Percentiles rank a stretch among this genome's conserved stretches.
Conservation (phyloP, 2,797 vertebrate species). For the Alectoris magna region DNA sequence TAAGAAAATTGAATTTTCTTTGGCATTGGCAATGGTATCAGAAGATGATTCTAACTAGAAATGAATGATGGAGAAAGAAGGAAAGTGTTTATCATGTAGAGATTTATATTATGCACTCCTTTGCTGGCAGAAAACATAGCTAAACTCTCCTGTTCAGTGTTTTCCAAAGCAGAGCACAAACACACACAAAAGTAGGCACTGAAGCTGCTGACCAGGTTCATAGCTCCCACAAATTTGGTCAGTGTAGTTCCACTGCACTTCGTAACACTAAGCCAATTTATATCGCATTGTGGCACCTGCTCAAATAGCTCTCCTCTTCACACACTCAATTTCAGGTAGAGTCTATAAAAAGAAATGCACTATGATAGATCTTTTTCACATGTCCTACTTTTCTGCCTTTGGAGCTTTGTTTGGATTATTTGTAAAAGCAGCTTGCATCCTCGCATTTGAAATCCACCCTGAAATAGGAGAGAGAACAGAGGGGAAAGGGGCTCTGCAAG, state of each 20-base stretch:
- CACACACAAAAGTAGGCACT: neutral
- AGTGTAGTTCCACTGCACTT: neutral
- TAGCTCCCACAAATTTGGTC: neutral
- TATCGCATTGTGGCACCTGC: neutral
- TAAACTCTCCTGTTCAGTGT: neutral
- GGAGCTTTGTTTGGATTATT: neutral
- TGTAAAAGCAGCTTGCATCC: neutral
- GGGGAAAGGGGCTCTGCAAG: neutral
- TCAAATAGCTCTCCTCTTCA: neutral
- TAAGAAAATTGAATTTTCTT: neutral
- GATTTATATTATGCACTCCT: neutral
- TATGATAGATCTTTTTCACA: neutral
- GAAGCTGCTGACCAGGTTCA: neutral
- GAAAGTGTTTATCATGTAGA: neutral
- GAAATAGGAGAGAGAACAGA: neutral
- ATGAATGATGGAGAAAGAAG: neutral
- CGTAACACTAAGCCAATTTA: neutral
- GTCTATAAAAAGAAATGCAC: neutral
- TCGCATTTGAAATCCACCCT: neutral
- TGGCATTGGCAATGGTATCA: neutral
- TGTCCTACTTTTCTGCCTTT: neutral
- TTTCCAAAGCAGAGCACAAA: neutral
- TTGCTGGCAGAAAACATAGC: neutral
- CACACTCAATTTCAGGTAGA: accelerated
- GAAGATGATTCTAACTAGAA: neutral